Percentiles rank a stretch among this genome's conserved stretches.
phyloP scores from a whole-genome alignment of 2,888 invertebrate species.

The Agrotis clavis region DNA sequence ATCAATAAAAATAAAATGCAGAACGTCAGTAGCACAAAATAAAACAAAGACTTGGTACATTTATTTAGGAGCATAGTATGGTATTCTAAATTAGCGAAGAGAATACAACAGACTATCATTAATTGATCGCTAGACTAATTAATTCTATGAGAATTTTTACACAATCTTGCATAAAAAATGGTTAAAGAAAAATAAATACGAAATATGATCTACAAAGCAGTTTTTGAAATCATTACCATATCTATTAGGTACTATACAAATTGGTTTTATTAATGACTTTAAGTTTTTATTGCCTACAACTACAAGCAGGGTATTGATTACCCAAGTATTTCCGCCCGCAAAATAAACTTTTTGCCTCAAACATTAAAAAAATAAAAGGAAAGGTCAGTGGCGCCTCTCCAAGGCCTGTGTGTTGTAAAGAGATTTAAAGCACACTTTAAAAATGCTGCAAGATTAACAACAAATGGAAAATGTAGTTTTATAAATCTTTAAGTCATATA shows the following conservation, averaged over 20 bases:
- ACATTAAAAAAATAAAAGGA: conserved; percentile 58
- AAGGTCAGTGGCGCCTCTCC: conserved; percentile 70
- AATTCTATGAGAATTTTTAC: conserved; percentile 26
- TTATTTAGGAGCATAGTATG: neutral
- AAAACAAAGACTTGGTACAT: conserved; percentile 25
- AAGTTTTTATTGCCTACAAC: conserved; percentile 36
- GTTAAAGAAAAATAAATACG: conserved; percentile 8
- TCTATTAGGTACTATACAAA: conserved; percentile 8
- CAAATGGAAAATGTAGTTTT: conserved; percentile 12
- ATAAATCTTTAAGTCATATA: neutral
- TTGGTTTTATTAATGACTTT: conserved; percentile 32
- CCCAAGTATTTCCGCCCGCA: conserved; percentile 67
- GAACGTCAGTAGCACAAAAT: conserved; percentile 18
- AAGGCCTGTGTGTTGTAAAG: conserved; percentile 62
- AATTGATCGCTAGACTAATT: neutral
- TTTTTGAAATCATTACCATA: conserved; percentile 29
- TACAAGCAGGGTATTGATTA: conserved; percentile 55
- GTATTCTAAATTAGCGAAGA: conserved; percentile 12
- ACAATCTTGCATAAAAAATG: conserved; percentile 17
- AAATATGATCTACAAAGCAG: conserved; percentile 19
- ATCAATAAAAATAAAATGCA: conserved; percentile 16
- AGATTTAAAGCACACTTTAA: conserved; percentile 39
- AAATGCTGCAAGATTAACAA: conserved; percentile 48
- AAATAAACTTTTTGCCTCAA: conserved; percentile 57
- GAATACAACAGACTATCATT: conserved; percentile 1